Evolutionary conservation across 2,888 invertebrate genomes (phyloP).

Genomic region (Geophilus truncorum): DNA sequence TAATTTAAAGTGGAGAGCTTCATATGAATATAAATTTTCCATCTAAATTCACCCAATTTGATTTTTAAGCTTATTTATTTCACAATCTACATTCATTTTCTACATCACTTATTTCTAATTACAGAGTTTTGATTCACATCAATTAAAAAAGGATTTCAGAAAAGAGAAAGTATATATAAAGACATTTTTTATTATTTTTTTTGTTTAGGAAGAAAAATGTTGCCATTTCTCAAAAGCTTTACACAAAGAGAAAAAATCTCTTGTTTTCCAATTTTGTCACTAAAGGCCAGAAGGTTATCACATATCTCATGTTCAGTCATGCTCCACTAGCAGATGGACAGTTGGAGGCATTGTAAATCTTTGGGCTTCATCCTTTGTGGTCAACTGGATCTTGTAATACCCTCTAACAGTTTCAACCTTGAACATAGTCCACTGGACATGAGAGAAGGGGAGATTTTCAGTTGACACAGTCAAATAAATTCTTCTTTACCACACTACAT

Average conservation of each 20-base stretch:
- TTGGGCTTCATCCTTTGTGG: not conserved
- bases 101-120: too few relatives aligned
- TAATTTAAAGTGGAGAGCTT: too few relatives aligned
- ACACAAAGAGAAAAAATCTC: too few relatives aligned
- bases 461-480: not conserved
- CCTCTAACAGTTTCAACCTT: not conserved
- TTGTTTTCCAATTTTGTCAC: not conserved
- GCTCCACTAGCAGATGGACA: not conserved
- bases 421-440: not conserved
- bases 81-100: too few relatives aligned
- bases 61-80: too few relatives aligned
- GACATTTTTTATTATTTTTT: too few relatives aligned
- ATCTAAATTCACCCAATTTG: too few relatives aligned
- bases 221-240: too few relatives aligned
- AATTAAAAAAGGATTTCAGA: too few relatives aligned
- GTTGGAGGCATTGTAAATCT: not conserved
- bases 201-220: not conserved
- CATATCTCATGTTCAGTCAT: not conserved
- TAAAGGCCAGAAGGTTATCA: not conserved
- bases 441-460: not conserved
- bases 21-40: too few relatives aligned
- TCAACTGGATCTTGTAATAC: not conserved
- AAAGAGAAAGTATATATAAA: too few relatives aligned
- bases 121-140: too few relatives aligned
- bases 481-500: not conserved